Evolutionary conservation across 2,888 invertebrate genomes (phyloP).

Genomic region (Odontomyia ornata): DNA sequence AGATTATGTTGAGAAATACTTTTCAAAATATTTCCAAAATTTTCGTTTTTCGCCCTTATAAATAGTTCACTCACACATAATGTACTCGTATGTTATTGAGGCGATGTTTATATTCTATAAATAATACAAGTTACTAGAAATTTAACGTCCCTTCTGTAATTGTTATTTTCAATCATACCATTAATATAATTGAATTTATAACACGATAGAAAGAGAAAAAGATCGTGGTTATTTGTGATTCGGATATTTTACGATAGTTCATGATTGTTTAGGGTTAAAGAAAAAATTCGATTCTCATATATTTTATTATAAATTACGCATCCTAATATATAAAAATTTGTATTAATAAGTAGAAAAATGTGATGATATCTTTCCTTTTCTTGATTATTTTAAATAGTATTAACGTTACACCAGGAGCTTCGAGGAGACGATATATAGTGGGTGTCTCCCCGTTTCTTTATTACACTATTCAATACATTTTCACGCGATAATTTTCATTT

Average conservation of each 20-base stretch:
- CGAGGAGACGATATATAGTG: not conserved
- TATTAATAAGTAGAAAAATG: slow-evolving; percentile 37
- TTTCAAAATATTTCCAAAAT: slow-evolving; percentile 6
- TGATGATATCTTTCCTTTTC: too few relatives aligned
- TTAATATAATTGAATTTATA: too few relatives aligned
- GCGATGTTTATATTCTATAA: slow-evolving; percentile 23
- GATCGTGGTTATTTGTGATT: too few relatives aligned
- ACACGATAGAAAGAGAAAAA: too few relatives aligned
- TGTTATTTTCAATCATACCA: too few relatives aligned
- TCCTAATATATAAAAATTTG: slow-evolving; percentile 29
- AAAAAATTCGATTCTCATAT: slow-evolving; percentile 23
- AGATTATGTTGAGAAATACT: too few relatives aligned
- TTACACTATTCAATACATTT: too few relatives aligned
- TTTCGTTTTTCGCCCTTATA: slow-evolving; percentile 30
- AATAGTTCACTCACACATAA: too few relatives aligned
- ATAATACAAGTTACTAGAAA: not conserved
- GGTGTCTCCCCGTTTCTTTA: not conserved
- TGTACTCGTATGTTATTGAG: too few relatives aligned
- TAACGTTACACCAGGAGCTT: not conserved
- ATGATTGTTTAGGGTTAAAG: slow-evolving; percentile 20
- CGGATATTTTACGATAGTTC: too few relatives aligned
- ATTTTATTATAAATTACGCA: slow-evolving; percentile 36
- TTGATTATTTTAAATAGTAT: slow-evolving; percentile 3
- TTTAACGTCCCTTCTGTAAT: too few relatives aligned
- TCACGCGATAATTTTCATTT: too few relatives aligned